Conservation (phyloP, 2,113 vertebrate species). For the Chionis minor region DNA sequence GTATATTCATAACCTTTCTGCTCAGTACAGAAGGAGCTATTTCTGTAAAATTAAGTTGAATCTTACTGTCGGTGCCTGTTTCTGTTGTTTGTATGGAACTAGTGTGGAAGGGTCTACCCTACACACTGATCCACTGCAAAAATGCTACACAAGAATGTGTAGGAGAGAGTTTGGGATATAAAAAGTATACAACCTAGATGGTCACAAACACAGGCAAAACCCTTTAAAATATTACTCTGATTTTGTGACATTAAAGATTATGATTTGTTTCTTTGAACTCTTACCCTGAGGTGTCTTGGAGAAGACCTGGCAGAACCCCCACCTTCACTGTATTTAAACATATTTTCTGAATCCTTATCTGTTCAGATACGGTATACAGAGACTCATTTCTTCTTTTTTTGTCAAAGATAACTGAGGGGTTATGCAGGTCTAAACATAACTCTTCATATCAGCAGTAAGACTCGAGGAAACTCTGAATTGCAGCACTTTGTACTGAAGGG, state of each 20-base stretch:
- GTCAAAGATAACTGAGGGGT: constrained; percentile 45
- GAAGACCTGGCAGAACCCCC: neutral
- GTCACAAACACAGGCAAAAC: neutral
- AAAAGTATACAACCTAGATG: neutral
- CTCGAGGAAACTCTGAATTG: constrained; percentile 13
- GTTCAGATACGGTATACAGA: neutral
- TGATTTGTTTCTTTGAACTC: neutral
- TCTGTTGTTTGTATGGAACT: neutral
- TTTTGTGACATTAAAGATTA: neutral
- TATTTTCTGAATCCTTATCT: constrained; percentile 14
- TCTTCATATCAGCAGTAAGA: constrained; percentile 8
- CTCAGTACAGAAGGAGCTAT: neutral
- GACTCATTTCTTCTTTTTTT: constrained; percentile 17
- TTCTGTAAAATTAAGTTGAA: neutral
- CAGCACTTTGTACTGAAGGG: constrained; percentile 57
- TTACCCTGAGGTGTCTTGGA: neutral
- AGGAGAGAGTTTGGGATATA: neutral
- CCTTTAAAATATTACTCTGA: neutral
- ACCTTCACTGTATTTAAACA: neutral
- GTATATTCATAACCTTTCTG: neutral
- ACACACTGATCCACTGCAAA: neutral
- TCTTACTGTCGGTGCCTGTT: neutral
- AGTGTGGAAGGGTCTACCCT: neutral
- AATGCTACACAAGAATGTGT: neutral
- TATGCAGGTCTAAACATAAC: neutral